Evolutionary conservation across 2,797 vertebrate species (phyloP).

Genomic region (Prionace glauca): DNA sequence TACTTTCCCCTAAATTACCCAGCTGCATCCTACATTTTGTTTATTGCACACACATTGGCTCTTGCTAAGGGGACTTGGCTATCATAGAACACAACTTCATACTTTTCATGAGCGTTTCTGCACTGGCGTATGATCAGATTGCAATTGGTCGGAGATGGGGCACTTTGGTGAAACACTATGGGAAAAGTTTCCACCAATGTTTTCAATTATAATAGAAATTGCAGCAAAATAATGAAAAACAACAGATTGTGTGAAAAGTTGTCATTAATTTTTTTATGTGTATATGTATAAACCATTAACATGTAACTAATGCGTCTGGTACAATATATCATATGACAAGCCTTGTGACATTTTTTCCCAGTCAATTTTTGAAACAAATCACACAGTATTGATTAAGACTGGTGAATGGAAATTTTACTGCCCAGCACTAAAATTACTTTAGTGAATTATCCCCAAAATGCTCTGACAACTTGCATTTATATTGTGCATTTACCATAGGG

Average conservation of each 20-base stretch:
- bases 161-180: background rate
- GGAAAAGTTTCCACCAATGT: no score
- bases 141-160: background rate
- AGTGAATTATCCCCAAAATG: background rate
- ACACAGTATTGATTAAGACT: background rate
- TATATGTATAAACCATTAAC: background rate
- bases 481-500: background rate
- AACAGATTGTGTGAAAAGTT: background rate
- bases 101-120: background rate
- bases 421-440: background rate
- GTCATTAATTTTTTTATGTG: background rate
- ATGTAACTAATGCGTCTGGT: background rate
- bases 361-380: background rate
- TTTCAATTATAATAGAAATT: background rate
- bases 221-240: background rate
- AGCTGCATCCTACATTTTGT: background rate
- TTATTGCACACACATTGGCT: background rate
- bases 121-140: background rate
- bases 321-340: background rate
- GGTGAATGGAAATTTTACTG: background rate
- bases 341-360: background rate
- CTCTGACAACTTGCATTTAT: background rate
- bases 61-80: background rate
- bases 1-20: background rate
- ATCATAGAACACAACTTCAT: background rate